phyloP scores from a whole-genome alignment of 2,113 vertebrate genomes.

The cattle (Bos taurus) region ARS-UCD2.0 NC_037339.1:75817001-75817500 shows the following conservation, averaged over 20 bases:
- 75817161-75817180: neutral
- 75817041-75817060: neutral
- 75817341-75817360: neutral
- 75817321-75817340: neutral
- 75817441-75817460: neutral
- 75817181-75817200: neutral
- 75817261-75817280: neutral
- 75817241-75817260: neutral
- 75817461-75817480: neutral
- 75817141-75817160: neutral
- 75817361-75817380: neutral
- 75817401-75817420: neutral
- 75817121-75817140: neutral
- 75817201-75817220: neutral
- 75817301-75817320: neutral
- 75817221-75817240: conserved; percentile 15
- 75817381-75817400: neutral
- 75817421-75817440: neutral
- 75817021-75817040: neutral
- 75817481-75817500: neutral
- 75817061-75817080: neutral
- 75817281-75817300: neutral
- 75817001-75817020: neutral
- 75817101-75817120: neutral
- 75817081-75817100: neutral